Evolutionary conservation across 2,888 invertebrate species (phyloP), one percentile per base, ranked within the genome.

Genomic region (Ophion slaviceki): DNA sequence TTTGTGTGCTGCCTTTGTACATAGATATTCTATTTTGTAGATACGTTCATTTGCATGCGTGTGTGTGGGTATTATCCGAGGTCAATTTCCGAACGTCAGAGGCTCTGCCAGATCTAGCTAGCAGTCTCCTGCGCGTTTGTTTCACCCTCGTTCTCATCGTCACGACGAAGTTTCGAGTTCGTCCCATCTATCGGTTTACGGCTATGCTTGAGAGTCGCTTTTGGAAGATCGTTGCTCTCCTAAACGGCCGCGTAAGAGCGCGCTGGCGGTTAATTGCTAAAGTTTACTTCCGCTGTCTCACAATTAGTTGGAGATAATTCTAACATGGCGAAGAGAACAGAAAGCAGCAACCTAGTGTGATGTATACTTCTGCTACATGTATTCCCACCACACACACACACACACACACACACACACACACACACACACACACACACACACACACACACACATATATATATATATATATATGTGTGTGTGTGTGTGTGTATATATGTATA

Each of bases 191-290:
- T 61, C 47, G 66, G 76, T 80, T 85, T 85, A 85, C 85, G 47
- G 71, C 82, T 59, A 36, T 74, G 70, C 79, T 62, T 72, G 14
- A 61, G 62, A 61, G 74, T 86, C 74, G 59, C 80, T 59, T 45
- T 53, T 53, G 66, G 67, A 67, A 75, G 81, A 81, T 81, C 68
- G 74, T 74, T 68, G 75, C 70, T 74, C 72, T 70, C 70, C 82
- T 84, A 85, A 87, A 80, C 79, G 80, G 75, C 84, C 79, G 83
- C 84, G 84, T 84, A 88, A 85, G 88, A 82, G 85, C 83, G 57
- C 59, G 67, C 74, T 32, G 59, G 47, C 75, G 85, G 85, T 88
- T 90, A 90, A 89, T 90, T 89, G 87, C 84, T 85, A 88, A 89
- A 88, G 88, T 88, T 89, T 84, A 87, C 86, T 84, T 84, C 75